Evolutionary conservation across 2,888 invertebrate species (phyloP).

Genomic region (Tenthredo livida): DNA sequence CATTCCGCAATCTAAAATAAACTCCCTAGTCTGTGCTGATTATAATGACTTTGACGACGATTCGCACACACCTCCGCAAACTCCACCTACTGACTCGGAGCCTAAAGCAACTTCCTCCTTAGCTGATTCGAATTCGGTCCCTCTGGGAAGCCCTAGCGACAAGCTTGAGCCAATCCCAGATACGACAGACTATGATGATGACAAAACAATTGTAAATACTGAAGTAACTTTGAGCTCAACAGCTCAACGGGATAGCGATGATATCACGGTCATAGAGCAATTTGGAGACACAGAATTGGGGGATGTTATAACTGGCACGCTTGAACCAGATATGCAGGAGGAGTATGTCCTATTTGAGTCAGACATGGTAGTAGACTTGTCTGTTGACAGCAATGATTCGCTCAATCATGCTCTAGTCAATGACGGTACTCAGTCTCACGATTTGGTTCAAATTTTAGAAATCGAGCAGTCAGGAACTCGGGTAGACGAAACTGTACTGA

Average conservation of each 20-base stretch:
- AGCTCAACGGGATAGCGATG: conserved; percentile 81
- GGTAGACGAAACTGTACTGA: conserved; percentile 67
- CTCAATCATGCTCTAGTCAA: conserved; percentile 76
- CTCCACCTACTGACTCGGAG: conserved; percentile 76
- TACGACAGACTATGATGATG: conserved; percentile 82
- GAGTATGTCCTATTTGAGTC: conserved; percentile 84
- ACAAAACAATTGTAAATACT: conserved; percentile 81
- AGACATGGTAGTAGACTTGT: conserved; percentile 82
- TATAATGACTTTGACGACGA: conserved; percentile 83
- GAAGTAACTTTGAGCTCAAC: conserved; percentile 82
- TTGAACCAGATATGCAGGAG: conserved; percentile 82
- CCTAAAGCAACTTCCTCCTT: conserved; percentile 62
- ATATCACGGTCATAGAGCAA: conserved; percentile 81
- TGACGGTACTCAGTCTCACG: conserved; percentile 72
- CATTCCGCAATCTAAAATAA: conserved; percentile 77
- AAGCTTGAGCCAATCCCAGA: conserved; percentile 79
- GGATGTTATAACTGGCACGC: conserved; percentile 83
- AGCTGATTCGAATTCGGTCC: conserved; percentile 66
- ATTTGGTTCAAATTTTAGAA: conserved; percentile 75
- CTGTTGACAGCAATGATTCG: conserved; percentile 81
- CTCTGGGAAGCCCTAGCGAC: conserved; percentile 75
- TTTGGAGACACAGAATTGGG: conserved; percentile 80
- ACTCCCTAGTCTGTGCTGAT: conserved; percentile 81
- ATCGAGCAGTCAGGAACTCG: conserved; percentile 70
- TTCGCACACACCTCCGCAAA: conserved; percentile 80